These are phyloP conservation scores for Conopomorpha cramerella DNA, from an alignment of 1,140 invertebrate genomes.

Conservation along the genomic window DNA sequence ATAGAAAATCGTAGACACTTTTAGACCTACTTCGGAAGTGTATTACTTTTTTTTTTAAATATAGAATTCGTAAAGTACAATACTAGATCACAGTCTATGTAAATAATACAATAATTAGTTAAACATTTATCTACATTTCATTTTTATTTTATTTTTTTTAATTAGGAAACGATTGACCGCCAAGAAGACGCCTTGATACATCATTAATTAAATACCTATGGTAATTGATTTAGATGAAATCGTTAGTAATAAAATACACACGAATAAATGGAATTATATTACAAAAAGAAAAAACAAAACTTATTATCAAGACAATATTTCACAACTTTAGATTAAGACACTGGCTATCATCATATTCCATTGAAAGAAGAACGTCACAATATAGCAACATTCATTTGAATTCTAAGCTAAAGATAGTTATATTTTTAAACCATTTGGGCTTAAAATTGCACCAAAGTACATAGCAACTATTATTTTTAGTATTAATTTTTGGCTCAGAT, in stretches of 20 bases:
- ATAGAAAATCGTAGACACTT: not conserved
- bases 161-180: slow-evolving; percentile 23
- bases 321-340: not conserved
- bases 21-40: not conserved
- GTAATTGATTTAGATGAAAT: slow-evolving; percentile 1
- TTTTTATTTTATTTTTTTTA: too few species aligned
- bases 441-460: too few species aligned
- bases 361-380: too few species aligned
- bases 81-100: slow-evolving; percentile 57
- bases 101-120: slow-evolving; percentile 41
- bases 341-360: not conserved
- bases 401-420: too few species aligned
- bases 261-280: not conserved
- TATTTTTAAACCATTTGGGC: too few species aligned
- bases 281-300: too few species aligned
- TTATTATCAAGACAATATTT: too few species aligned
- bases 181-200: slow-evolving; percentile 22
- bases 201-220: not conserved
- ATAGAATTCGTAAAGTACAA: slow-evolving; percentile 49
- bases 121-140: slow-evolving; percentile 34
- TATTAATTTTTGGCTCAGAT: too few species aligned
- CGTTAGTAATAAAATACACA: not conserved
- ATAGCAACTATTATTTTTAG: too few species aligned
- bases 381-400: too few species aligned
- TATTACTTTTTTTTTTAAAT: slow-evolving; percentile 19